Evolutionary conservation across 2,113 vertebrate species (phyloP).

Genomic region (cattle (Bos taurus)): DNA sequence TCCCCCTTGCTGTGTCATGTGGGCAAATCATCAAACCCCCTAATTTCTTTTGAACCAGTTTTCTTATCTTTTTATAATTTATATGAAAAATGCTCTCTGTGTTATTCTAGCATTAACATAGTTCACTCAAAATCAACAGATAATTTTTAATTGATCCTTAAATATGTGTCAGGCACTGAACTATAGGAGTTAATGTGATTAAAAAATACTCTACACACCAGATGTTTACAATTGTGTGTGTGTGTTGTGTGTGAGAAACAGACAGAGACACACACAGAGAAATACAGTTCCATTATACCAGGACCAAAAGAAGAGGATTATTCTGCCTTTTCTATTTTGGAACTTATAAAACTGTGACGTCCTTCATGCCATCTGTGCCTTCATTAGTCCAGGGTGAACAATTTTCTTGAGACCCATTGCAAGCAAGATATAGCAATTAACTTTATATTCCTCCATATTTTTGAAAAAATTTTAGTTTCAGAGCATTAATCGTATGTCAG

Average conservation of each 20-base stretch:
- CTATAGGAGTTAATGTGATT: neutral
- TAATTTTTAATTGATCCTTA: neutral
- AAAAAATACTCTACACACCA: neutral
- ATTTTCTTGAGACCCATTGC: neutral
- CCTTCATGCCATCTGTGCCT: neutral
- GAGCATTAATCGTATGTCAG: neutral
- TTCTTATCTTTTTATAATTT: neutral
- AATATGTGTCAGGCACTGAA: neutral
- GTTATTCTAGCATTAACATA: neutral
- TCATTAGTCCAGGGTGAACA: neutral
- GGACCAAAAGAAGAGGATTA: neutral
- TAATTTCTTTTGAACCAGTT: neutral
- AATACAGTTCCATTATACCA: neutral
- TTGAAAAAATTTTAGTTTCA: neutral
- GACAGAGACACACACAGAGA: neutral
- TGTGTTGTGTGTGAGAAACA: neutral
- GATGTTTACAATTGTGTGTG: neutral
- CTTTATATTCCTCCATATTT: neutral
- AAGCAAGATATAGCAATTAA: neutral
- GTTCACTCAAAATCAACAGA: neutral
- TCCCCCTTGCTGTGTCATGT: neutral
- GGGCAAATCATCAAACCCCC: neutral
- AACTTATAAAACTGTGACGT: neutral
- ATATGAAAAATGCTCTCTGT: neutral
- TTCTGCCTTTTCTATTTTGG: neutral